phyloP scores from a whole-genome alignment of 2,888 invertebrate species.

The Hetaerina titia region DNA sequence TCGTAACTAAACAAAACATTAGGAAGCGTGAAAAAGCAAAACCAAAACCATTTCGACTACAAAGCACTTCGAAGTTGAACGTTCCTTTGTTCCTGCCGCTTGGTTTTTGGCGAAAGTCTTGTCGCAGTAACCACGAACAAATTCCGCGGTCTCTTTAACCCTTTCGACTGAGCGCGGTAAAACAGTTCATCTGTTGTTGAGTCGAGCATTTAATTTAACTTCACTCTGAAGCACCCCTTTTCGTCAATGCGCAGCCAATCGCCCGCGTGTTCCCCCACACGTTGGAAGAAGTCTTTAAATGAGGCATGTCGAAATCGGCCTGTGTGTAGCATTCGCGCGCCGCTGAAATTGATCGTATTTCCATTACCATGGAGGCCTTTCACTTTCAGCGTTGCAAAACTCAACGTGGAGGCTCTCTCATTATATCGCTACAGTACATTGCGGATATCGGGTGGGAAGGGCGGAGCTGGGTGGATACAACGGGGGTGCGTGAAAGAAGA shows the following conservation, averaged over 20 bases:
- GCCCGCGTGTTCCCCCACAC: not conserved
- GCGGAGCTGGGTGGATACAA: not conserved
- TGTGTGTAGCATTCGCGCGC: not conserved
- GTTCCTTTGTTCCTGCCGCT: no score
- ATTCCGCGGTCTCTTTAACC: no score
- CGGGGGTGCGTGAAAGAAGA: not conserved
- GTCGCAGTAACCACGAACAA: no score
- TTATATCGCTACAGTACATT: constrained; percentile 20
- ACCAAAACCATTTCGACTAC: no score
- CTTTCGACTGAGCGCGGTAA: no score
- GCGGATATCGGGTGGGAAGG: not conserved
- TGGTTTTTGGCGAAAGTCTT: no score
- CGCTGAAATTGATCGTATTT: not conserved
- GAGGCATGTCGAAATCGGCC: not conserved
- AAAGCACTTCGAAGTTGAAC: no score
- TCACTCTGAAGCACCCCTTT: not conserved
- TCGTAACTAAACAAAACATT: no score
- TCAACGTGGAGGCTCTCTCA: not conserved
- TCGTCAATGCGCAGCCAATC: not conserved
- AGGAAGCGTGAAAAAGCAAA: no score
- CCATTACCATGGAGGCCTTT: constrained; percentile 19
- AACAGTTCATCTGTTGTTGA: no score
- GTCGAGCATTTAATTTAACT: not conserved
- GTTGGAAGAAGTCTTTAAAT: not conserved
- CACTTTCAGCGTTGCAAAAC: not conserved